phyloP scores from a whole-genome alignment of 2,888 invertebrate genomes.

The Pristionchus arcanus region DNA sequence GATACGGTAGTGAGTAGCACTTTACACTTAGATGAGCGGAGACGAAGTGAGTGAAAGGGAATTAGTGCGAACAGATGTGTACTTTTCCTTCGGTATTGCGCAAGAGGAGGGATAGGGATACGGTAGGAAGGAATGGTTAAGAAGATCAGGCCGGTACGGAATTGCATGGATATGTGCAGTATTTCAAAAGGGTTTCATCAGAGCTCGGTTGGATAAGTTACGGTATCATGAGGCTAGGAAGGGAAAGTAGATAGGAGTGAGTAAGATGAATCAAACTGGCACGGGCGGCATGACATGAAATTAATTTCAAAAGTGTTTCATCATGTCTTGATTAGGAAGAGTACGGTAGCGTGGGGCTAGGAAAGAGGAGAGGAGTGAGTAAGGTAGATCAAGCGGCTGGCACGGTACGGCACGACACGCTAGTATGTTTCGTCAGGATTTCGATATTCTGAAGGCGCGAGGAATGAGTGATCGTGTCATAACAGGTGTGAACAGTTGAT shows the following conservation, averaged over 20 bases:
- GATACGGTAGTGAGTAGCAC: neutral
- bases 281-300: no score
- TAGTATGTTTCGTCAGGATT: slow-evolving; percentile 1
- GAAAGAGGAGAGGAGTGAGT: no score
- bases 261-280: neutral
- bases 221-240: neutral
- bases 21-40: neutral
- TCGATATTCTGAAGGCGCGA: neutral
- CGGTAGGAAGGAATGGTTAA: neutral
- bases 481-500: slow-evolving; percentile 43
- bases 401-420: neutral
- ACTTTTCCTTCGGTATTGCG: neutral
- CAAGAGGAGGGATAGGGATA: neutral
- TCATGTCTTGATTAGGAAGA: no score
- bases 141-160: neutral
- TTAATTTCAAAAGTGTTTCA: no score
- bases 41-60: neutral
- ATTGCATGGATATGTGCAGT: neutral
- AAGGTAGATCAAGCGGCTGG: neutral
- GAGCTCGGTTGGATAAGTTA: neutral
- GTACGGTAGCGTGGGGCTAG: no score
- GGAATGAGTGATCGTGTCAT: slow-evolving; percentile 6
- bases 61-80: slow-evolving; percentile 14
- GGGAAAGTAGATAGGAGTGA: neutral
- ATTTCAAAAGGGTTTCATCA: neutral